These are phyloP conservation scores for Typhlichthys eigenmanni DNA, from an alignment of 2,797 vertebrate species.

Conservation along the genomic window DNA sequence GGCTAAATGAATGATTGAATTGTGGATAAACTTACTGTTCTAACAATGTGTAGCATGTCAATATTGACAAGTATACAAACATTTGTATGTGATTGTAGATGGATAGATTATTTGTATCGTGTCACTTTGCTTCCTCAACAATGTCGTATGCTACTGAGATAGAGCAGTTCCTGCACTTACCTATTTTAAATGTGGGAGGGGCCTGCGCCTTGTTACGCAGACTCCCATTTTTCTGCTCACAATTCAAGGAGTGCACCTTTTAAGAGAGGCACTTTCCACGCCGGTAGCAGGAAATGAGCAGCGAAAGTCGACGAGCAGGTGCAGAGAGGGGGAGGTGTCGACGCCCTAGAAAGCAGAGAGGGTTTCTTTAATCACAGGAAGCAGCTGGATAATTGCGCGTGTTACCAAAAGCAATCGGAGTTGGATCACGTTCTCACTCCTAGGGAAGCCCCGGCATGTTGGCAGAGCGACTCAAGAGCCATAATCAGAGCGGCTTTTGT, in stretches of 20 bases:
- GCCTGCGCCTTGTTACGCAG: too few relatives aligned
- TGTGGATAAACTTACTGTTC: too few relatives aligned
- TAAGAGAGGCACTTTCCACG: conserved; percentile 22
- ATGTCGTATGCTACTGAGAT: too few relatives aligned
- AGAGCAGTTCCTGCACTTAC: too few relatives aligned
- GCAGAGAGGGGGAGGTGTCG: conserved; percentile 33
- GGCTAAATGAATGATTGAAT: too few relatives aligned
- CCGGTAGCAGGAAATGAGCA: conserved; percentile 3
- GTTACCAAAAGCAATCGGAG: conserved; percentile 61
- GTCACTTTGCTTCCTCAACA: too few relatives aligned
- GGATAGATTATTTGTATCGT: too few relatives aligned
- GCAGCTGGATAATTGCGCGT: conserved; percentile 65
- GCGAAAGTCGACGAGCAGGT: conserved; percentile 44
- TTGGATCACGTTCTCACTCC: conserved; percentile 35
- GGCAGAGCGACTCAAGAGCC: conserved; percentile 43
- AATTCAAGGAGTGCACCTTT: neutral
- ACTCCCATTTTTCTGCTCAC: too few relatives aligned
- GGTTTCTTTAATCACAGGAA: conserved; percentile 67
- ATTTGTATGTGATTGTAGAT: too few relatives aligned
- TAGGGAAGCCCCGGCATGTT: conserved; percentile 39
- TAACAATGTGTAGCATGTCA: too few relatives aligned
- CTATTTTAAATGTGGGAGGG: too few relatives aligned
- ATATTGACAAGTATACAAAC: too few relatives aligned
- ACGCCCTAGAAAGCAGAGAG: conserved; percentile 49
- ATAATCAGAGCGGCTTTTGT: conserved; percentile 60